These are phyloP conservation scores for Clarias macrocephalus DNA, from an alignment of 2,113 vertebrate species.

Conservation along the genomic window DNA sequence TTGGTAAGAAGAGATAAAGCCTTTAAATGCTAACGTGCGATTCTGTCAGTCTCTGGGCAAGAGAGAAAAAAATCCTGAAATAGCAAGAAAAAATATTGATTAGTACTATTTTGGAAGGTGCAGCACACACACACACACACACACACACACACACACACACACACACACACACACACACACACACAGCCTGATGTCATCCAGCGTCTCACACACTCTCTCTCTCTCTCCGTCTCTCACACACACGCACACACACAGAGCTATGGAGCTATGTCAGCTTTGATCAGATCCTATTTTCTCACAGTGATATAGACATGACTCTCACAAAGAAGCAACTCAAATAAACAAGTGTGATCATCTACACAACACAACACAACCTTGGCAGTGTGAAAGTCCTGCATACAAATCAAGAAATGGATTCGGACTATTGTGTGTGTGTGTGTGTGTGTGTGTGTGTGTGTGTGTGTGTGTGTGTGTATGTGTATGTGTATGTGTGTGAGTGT, in stretches of 20 bases:
- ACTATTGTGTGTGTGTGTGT: not conserved
- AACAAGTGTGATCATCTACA: not conserved
- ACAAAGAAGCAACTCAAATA: not conserved
- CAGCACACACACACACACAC: not conserved
- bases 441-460: not conserved
- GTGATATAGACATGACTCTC: conserved; percentile 2
- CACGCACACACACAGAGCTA: not conserved
- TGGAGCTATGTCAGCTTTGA: conserved; percentile 36
- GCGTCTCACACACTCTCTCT: not conserved
- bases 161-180: too few relatives aligned
- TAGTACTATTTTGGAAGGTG: not conserved
- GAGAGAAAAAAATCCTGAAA: not conserved
- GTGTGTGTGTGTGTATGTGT: not conserved
- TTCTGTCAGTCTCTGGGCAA: not conserved
- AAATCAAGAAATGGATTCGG: not conserved
- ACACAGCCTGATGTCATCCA: not conserved
- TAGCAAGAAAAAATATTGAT: not conserved
- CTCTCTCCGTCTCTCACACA: too few relatives aligned
- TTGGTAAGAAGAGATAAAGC: not conserved
- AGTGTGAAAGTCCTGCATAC: not conserved
- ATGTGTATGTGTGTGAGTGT: too few relatives aligned
- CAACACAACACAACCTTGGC: not conserved
- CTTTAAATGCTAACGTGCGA: not conserved
- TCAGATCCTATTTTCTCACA: not conserved
- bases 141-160: too few relatives aligned